Evolutionary conservation across 2,113 vertebrate species (phyloP), one percentile per base, ranked within the genome.

Genomic region (Blennius ocellaris): DNA sequence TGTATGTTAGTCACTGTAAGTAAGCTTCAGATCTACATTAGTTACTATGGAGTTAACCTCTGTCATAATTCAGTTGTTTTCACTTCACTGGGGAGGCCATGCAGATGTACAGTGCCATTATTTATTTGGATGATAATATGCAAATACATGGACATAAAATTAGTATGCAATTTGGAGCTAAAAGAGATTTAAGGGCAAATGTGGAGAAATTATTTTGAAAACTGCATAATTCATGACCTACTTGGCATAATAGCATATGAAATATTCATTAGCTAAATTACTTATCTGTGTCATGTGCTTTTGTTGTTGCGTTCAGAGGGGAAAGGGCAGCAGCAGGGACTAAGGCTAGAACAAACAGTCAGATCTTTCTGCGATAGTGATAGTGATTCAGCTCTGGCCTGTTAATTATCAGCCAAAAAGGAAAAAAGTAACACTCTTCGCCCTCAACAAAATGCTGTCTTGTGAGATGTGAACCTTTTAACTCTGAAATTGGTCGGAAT

Each of bases 261-360:
- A 92, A 93, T 90, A 91, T 93, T 87, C 84, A 90, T 91, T 66
- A 74, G 69, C 48, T 60, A 85, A 89, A 89, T 89, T 73, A 83
- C 84, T 76, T 89, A 78, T 81, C 75, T 70, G 12, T 80, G 55
- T 82, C 83, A 88, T 91, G 61, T 80, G 78, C 82, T 78, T 85
- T 78, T 87, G 76, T 92, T 90, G 66, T 85, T 6, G 52, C 56
- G 82, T 87, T 90, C 71, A 78, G 56, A 68, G 78, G 70, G 78
- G 82, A 79, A 84, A 71, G 83, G 78, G 62, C 69, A 75, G 68
- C 50, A 15, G 48, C 21, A 5, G 50, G 53, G 48, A 72, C 60
- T 54, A 44, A 81, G 69, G 60, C 65, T n/a, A 49, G 56, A 86
- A 83, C 77, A 75, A 87, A 80, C 49, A 52, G 9, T 72, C 21